phyloP scores from a whole-genome alignment of 2,888 invertebrate genomes.

The Troides helena region DNA sequence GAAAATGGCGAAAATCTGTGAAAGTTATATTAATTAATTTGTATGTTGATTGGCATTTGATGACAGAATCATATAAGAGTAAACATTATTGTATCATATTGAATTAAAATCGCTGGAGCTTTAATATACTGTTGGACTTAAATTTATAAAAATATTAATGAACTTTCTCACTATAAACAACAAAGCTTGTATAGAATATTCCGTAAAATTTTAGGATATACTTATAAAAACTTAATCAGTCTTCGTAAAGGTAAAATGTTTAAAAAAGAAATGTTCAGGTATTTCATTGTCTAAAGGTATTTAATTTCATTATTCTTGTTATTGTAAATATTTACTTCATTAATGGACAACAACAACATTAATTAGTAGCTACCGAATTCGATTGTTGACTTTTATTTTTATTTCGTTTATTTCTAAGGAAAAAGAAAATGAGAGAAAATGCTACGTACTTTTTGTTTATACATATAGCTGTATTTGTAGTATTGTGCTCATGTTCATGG shows the following conservation, averaged over 20 bases:
- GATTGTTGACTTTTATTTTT: slow-evolving; percentile 1
- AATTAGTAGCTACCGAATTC: slow-evolving; percentile 8
- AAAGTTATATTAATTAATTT: too few species aligned
- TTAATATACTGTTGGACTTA: too few species aligned
- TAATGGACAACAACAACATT: slow-evolving; percentile 53
- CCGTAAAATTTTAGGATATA: neutral
- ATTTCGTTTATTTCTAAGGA: neutral
- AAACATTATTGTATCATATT: too few species aligned
- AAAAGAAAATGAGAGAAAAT: neutral
- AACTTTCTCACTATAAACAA: neutral
- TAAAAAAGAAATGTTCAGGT: slow-evolving; percentile 48
- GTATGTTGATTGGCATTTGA: too few species aligned
- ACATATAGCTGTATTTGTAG: neutral
- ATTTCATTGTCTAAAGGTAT: slow-evolving; percentile 41
- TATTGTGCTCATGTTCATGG: neutral
- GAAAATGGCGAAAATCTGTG: too few species aligned
- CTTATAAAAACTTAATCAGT: slow-evolving; percentile 57
- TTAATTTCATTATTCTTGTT: slow-evolving; percentile 50
- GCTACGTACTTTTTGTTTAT: neutral
- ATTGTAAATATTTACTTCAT: slow-evolving; percentile 49
- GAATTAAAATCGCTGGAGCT: too few species aligned
- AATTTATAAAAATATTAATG: neutral
- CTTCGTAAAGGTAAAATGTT: slow-evolving; percentile 57
- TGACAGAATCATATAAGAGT: too few species aligned
- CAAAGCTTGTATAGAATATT: neutral